phyloP scores from a whole-genome alignment of 2,113 vertebrate species.

The Embiotoca jacksoni region DNA sequence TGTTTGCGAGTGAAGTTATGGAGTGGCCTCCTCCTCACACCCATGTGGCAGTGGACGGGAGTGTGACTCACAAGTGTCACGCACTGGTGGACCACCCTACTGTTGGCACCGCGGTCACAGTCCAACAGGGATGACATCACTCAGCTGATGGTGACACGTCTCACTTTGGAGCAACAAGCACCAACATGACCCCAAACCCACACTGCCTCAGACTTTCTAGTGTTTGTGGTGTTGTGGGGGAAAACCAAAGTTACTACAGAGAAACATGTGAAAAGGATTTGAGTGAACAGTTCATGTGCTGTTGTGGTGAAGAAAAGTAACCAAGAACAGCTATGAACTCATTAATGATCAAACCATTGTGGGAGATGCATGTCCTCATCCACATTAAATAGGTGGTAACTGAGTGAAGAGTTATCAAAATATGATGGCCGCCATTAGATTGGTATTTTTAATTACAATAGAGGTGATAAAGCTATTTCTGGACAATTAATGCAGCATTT shows the following conservation, averaged over 20 bases:
- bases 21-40: conserved; percentile 49
- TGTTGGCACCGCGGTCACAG: conserved; percentile 43
- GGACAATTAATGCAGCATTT: not conserved
- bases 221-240: conserved; percentile 38
- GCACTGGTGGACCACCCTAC: conserved; percentile 36
- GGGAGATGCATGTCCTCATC: conserved; percentile 8
- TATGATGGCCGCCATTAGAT: not conserved
- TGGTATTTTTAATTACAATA: not conserved
- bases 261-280: conserved; percentile 46
- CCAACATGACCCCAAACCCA: conserved; percentile 33
- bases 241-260: conserved; percentile 58
- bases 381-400: conserved; percentile 1
- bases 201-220: conserved; percentile 14
- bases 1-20: conserved; percentile 44
- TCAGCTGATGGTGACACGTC: conserved; percentile 47
- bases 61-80: conserved; percentile 60
- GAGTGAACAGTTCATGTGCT: conserved; percentile 33
- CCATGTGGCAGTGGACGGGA: conserved; percentile 46
- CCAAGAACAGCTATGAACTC: conserved; percentile 2
- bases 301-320: conserved; percentile 22
- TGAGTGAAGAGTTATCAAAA: conserved; percentile 3
- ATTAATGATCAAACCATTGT: conserved; percentile 17
- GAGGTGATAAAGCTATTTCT: not conserved
- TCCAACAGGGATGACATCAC: conserved; percentile 49
- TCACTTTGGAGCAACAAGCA: conserved; percentile 33